These are phyloP conservation scores for Deroplatys truncata DNA, from an alignment of 2,888 invertebrate species.

Conservation along the genomic window DNA sequence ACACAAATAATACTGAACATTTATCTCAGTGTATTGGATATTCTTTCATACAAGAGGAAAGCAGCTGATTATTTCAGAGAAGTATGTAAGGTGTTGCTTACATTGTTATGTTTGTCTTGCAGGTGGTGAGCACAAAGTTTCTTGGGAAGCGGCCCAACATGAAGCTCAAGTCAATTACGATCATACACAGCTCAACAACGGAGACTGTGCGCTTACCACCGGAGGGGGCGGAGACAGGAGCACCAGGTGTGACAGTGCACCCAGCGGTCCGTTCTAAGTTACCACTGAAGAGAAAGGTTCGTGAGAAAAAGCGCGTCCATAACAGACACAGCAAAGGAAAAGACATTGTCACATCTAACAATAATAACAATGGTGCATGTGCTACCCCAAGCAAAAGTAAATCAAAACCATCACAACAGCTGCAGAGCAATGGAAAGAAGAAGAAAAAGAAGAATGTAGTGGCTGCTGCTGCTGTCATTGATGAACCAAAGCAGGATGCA, in stretches of 20 bases:
- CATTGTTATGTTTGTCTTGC: slow-evolving; percentile 29
- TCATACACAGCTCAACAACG: slow-evolving; percentile 85
- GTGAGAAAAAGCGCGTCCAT: slow-evolving; percentile 32
- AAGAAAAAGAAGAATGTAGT: slow-evolving; percentile 39
- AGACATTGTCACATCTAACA: slow-evolving; percentile 46
- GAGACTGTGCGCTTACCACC: slow-evolving; percentile 79
- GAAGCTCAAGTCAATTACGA: slow-evolving; percentile 82
- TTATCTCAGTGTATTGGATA: too few relatives aligned
- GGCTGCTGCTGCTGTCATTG: slow-evolving; percentile 33
- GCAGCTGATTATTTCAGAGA: too few relatives aligned
- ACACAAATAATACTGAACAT: too few relatives aligned
- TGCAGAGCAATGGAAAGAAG: slow-evolving; percentile 38
- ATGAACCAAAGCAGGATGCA: not conserved
- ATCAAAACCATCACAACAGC: slow-evolving; percentile 30
- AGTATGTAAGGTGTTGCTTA: not conserved
- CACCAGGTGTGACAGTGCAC: slow-evolving; percentile 70
- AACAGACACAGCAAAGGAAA: slow-evolving; percentile 31
- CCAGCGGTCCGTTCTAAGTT: slow-evolving; percentile 81
- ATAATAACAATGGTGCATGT: slow-evolving; percentile 38
- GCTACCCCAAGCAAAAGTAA: not conserved
- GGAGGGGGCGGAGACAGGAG: slow-evolving; percentile 52
- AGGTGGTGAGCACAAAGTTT: slow-evolving; percentile 77
- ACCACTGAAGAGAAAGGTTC: slow-evolving; percentile 80
- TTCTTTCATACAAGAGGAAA: too few relatives aligned
- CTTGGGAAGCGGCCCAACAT: slow-evolving; percentile 75